A percentile compares a stretch with the other conserved stretches of the same genome.
Conservation (phyloP, 2,113 vertebrate genomes). For the Sitta europaea region DNA sequence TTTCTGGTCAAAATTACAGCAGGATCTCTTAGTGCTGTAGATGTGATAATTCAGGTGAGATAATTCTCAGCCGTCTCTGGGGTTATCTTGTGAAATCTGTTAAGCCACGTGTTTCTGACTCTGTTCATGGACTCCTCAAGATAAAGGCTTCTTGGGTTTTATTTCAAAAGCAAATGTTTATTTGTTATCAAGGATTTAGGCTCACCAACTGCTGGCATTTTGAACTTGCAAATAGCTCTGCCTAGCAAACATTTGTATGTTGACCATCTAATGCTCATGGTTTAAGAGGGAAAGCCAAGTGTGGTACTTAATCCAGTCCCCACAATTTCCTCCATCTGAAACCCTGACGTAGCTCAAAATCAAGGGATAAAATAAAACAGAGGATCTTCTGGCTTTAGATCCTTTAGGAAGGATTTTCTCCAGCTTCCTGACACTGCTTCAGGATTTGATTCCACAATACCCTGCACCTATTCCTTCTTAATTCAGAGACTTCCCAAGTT, state of each 20-base stretch:
- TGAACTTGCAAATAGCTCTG: background rate
- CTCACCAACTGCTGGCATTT: background rate
- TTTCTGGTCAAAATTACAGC: background rate
- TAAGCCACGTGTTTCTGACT: background rate
- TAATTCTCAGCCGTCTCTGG: background rate
- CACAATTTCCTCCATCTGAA: conserved; percentile 20
- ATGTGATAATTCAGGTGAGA: background rate
- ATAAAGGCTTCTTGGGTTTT: background rate
- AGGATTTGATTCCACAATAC: conserved; percentile 41
- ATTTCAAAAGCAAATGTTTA: background rate
- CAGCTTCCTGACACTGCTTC: conserved; percentile 1
- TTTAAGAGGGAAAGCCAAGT: conserved; percentile 52
- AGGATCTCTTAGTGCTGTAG: background rate
- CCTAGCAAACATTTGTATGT: background rate
- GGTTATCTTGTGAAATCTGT: background rate
- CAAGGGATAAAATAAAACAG: conserved; percentile 20
- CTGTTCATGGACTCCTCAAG: conserved; percentile 4
- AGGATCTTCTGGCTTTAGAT: conserved; percentile 60
- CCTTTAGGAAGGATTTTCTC: conserved; percentile 68
- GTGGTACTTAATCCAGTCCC: conserved; percentile 45
- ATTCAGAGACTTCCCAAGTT: conserved; percentile 8
- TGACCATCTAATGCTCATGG: conserved; percentile 5
- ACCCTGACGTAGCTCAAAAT: conserved; percentile 34
- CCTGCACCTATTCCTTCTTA: conserved; percentile 22
- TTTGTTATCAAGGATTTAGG: conserved; percentile 14